Conservation (phyloP, 2,797 vertebrate genomes). For the Lagocephalus sceleratus region DNA sequence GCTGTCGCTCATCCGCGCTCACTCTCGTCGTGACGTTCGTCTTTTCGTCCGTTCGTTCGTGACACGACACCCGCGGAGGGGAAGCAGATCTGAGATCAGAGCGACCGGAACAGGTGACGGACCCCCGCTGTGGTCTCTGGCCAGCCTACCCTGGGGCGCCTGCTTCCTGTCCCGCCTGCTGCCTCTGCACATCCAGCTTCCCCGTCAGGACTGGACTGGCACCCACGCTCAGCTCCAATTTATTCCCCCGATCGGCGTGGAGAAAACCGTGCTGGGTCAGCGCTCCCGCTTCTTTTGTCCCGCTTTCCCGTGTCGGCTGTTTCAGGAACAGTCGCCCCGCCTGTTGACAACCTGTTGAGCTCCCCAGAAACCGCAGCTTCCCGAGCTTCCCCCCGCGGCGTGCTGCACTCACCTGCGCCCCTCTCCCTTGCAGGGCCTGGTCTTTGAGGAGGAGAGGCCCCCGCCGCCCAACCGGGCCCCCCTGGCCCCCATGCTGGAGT, state of each 20-base stretch:
- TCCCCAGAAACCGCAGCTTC: too few species aligned
- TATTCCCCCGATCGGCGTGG: slow-evolving; percentile 20
- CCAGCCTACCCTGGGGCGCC: too few species aligned
- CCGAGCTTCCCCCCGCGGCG: too few species aligned
- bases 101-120: slow-evolving; percentile 23
- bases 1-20: slow-evolving; percentile 7
- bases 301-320: too few species aligned
- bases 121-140: not conserved
- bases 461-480: slow-evolving; percentile 76
- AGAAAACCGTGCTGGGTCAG: slow-evolving; percentile 41
- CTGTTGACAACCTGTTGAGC: too few species aligned
- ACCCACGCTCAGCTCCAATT: slow-evolving; percentile 40
- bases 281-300: too few species aligned
- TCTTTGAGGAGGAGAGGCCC: slow-evolving; percentile 89
- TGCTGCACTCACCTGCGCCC: too few species aligned
- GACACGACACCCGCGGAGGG: too few species aligned
- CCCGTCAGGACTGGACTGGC: slow-evolving; percentile 45
- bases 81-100: slow-evolving; percentile 25
- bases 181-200: slow-evolving; percentile 54
- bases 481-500: slow-evolving; percentile 92
- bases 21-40: slow-evolving; percentile 9
- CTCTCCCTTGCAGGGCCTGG: slow-evolving; percentile 74
- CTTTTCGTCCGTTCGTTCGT: too few species aligned
- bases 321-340: too few species aligned
- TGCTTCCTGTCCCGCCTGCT: slow-evolving; percentile 17